These are phyloP conservation scores for Hylaeus volcanicus DNA, from an alignment of 1,140 invertebrate species.

Conservation along the genomic window DNA sequence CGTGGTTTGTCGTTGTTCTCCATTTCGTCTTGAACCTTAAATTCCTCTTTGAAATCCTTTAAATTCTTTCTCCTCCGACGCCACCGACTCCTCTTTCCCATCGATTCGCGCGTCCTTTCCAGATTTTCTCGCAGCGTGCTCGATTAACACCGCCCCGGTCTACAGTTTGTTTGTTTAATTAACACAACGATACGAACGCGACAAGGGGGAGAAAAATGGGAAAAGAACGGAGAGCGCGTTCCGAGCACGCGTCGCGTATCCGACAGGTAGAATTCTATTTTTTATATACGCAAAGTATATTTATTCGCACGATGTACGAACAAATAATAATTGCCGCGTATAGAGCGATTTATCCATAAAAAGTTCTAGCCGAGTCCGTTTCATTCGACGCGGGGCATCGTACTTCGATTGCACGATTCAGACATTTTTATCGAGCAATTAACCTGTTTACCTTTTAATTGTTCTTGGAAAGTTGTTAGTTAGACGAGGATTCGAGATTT, in stretches of 20 bases:
- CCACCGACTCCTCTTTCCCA: conserved; percentile 37
- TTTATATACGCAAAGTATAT: too few relatives aligned
- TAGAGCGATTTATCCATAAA: too few relatives aligned
- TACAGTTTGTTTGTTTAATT: conserved; percentile 49
- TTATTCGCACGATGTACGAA: background rate
- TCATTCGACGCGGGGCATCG: too few relatives aligned
- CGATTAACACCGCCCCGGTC: conserved; percentile 30
- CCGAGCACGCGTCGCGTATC: conserved; percentile 10
- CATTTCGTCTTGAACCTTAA: conserved; percentile 32
- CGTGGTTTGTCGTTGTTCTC: conserved; percentile 37
- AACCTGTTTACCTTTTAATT: too few relatives aligned
- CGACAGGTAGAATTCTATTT: background rate
- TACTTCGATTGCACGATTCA: too few relatives aligned
- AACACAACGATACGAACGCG: conserved; percentile 42
- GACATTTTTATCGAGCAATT: too few relatives aligned
- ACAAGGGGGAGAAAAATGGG: background rate
- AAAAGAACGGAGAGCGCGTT: conserved; percentile 10
- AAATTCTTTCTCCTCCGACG: conserved; percentile 41
- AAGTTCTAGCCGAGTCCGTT: too few relatives aligned
- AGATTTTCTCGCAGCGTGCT: conserved; percentile 29
- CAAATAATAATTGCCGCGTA: too few relatives aligned
- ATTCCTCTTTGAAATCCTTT: conserved; percentile 10
- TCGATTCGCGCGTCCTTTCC: conserved; percentile 46
- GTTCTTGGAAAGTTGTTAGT: too few relatives aligned
- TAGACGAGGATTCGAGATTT: too few relatives aligned